Evolutionary conservation across 2,888 invertebrate species (phyloP), one percentile per base, ranked within the genome.

Genomic region (Xestia ashworthii): DNA sequence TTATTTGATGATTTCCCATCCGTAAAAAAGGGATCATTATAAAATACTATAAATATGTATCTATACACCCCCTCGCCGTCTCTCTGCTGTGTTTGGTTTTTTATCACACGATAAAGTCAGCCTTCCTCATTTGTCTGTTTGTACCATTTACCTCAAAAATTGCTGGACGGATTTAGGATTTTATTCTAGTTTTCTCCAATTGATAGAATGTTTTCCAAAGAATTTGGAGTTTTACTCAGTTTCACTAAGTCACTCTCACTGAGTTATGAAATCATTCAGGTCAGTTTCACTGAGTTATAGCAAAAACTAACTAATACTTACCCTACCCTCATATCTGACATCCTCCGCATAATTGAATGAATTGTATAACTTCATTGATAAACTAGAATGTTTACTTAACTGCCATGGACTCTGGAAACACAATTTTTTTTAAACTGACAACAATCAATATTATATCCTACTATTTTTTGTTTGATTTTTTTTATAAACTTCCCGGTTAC

Each of bases 261-360:
- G 41, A 41, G 41, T 41, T 41, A 41, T 41, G 41, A 41, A 9
- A 8, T 41, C 41, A 41, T 8, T 41, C 41, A 41, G 41, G 41
- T 8, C 44, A 44, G 44, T 9, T 44, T 32, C n/a, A 11, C n/a
- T n/a, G 11, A 19, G 4, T 32, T 32, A 55, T 12, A 11, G n/a
- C n/a, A 25, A 50, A 64, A 46, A 58, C 5, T 70, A 9, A 44
- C 44, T 44, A 44, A 44, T 44, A 81, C 83, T 86, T 87, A 92
- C 92, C 84, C 91, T 90, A 16, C 90, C 89, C 81, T 92, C 92
- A 81, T 91, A 92, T 79, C 91, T 90, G 22, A 91, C 78, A 80
- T 92, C 92, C 53, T 90, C 87, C 6, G 91, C 90, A 71, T 92
- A 92, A 72, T 81, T 91, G 72, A 90, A 92, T 5, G 92, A 89